Evolutionary conservation across 1,140 invertebrate genomes (phyloP), one percentile per base, ranked within the genome.

Genomic region (Drosophila setifemur): DNA sequence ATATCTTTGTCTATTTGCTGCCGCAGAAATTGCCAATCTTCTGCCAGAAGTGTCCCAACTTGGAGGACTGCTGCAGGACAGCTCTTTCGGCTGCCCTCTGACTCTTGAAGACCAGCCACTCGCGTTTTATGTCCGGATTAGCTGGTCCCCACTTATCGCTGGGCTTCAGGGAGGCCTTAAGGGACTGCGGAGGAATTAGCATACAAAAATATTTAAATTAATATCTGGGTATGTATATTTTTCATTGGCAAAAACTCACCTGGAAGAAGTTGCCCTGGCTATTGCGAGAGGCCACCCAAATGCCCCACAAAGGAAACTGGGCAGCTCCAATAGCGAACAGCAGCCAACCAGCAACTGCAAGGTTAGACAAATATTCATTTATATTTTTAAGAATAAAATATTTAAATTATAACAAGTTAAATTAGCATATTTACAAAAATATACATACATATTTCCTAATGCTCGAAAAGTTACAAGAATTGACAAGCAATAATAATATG

Each of bases 141-240:
- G 78, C 89, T 0, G 95, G 95, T 2, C 94, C 94, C 92, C 94
- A 95, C 6, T 92, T 91, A 1, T 90, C 74, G 18, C 91, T 92
- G 12, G 92, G 91, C 12, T 70, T 73, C 29, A 94, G 91, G 0
- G 92, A 87, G 4, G 70, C 76, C 58, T 88, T 90, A 1, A 94
- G 49, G 40, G 92, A 93, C 93, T 94, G 33, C 0, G 39, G 58
- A 5, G 6, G 2, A 5, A n/a, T 4, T 14, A 7, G 16, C 25
- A 2, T 18, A 1, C 2, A 8, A 1, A 91, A n/a, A n/a, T n/a
- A 48, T 11, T 7, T 16, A 0, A 5, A 18, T 37, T 37, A 7
- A 14, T 1, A 1, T 5, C 19, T 48, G 64, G 71, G 6, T 90
- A 12, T 8, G 2, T 33, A 11, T 3, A 11, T 11, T 7, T 0